phyloP scores from a whole-genome alignment of 2,113 vertebrate genomes.

The Hyla sarda region DNA sequence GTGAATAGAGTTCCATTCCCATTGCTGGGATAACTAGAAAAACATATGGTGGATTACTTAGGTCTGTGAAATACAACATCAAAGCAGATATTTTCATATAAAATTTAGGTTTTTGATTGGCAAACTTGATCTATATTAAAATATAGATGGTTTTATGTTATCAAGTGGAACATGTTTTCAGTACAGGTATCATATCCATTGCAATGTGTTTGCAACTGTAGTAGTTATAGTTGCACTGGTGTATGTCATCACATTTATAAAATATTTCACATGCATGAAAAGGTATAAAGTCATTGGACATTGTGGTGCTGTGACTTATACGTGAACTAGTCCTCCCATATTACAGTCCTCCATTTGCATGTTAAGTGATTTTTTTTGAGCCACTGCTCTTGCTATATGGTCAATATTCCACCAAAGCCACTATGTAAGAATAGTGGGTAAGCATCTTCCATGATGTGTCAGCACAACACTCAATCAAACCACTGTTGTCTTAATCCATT shows the following conservation, averaged over 20 bases:
- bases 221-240: neutral
- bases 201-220: neutral
- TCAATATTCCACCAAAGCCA: neutral
- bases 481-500: neutral
- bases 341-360: neutral
- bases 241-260: neutral
- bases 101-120: neutral
- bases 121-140: neutral
- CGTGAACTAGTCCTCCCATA: neutral
- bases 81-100: neutral
- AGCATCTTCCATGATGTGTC: neutral
- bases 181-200: neutral
- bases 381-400: neutral
- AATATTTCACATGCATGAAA: neutral
- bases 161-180: neutral
- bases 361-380: neutral
- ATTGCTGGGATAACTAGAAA: neutral
- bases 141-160: neutral
- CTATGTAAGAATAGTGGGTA: neutral
- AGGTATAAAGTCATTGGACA: neutral
- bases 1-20: neutral
- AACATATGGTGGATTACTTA: neutral
- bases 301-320: neutral
- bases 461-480: neutral
- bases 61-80: neutral